Base-by-base conservation (phyloP, 2,113 vertebrate genomes). In the Cephalopholis sonnerati region DNA sequence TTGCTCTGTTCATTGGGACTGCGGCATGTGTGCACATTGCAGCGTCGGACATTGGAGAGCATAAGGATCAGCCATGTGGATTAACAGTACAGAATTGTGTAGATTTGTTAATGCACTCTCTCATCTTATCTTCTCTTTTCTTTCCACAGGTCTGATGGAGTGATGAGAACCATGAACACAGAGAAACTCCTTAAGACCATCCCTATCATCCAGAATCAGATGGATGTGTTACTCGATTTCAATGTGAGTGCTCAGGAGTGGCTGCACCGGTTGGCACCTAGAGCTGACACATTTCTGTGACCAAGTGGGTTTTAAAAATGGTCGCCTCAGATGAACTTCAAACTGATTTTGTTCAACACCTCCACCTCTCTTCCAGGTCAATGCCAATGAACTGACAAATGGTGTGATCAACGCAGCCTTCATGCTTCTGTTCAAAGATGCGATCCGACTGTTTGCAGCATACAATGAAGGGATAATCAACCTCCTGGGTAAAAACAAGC, bases 391-490 rank as follows among this genome's bases (percentile, higher is more conserved):
- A 90, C 97, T 99, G 84, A 99, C 98, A 79, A 99, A 99, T 70
- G 98, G 98, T 66, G 97, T 99, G 88, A 98, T 99, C 94, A 99
- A 99, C 84, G 97, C 97, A 86, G 97, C 97, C 92, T 99, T 99
- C 95, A 98, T 99, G 98, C 97, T 99, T 46, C 96, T 99, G 90
- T 99, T 99, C 96, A 99, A 99, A 97, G 98, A 99, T 83, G 97
- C 97, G 81, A 98, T 99, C 92, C 96, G 98, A 93, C 96, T 99
- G 90, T 99, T 99, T 13, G 98, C 98, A 16, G 97, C 97, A 7
- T 99, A 99, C 91, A 99, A 99, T 20, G 98, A 99, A 94, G 98
- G 97, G 88, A 98, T 99, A 85, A 99, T 99, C 94, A 99, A 98
- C 91, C 95, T 99, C 69, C 94, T 99, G 84, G 98, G 98, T 98